phyloP scores from a whole-genome alignment of 2,888 invertebrate genomes.

The Parnassius apollo region DNA sequence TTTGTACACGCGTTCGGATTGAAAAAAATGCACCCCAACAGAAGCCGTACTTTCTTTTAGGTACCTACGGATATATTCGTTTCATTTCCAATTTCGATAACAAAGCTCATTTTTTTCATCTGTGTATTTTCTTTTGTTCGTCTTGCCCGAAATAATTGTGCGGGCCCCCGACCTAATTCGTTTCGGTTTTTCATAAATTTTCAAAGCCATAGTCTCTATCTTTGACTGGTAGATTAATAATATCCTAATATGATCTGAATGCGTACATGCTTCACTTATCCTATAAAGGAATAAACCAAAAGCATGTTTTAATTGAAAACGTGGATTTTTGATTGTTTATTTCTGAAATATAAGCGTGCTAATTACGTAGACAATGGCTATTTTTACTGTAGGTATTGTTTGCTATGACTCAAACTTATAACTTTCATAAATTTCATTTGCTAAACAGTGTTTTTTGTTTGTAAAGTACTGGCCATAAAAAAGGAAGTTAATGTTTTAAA shows the following conservation, averaged over 20 bases:
- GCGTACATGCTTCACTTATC: constrained; percentile 51
- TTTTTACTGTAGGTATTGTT: too few relatives aligned
- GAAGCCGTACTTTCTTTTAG: constrained; percentile 65
- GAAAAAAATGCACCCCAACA: constrained; percentile 70
- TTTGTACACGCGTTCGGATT: constrained; percentile 64
- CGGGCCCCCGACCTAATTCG: constrained; percentile 57
- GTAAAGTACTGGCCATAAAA: too few relatives aligned
- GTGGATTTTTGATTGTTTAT: background rate
- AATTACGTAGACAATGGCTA: too few relatives aligned
- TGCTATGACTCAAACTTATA: too few relatives aligned
- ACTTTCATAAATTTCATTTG: too few relatives aligned
- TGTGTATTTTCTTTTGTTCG: constrained; percentile 55
- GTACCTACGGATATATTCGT: constrained; percentile 67
- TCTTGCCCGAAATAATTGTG: constrained; percentile 64
- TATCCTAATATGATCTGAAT: constrained; percentile 45
- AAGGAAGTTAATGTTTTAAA: too few relatives aligned
- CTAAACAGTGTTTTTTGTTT: too few relatives aligned
- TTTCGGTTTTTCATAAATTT: constrained; percentile 53
- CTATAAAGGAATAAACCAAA: constrained; percentile 41
- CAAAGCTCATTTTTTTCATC: constrained; percentile 68
- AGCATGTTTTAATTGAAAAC: constrained; percentile 12
- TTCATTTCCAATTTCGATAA: constrained; percentile 78
- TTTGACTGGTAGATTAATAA: constrained; percentile 42
- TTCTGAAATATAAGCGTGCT: background rate
- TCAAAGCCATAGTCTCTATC: constrained; percentile 44